phyloP scores from a whole-genome alignment of 2,113 vertebrate genomes.

The Bufo bufo region DNA sequence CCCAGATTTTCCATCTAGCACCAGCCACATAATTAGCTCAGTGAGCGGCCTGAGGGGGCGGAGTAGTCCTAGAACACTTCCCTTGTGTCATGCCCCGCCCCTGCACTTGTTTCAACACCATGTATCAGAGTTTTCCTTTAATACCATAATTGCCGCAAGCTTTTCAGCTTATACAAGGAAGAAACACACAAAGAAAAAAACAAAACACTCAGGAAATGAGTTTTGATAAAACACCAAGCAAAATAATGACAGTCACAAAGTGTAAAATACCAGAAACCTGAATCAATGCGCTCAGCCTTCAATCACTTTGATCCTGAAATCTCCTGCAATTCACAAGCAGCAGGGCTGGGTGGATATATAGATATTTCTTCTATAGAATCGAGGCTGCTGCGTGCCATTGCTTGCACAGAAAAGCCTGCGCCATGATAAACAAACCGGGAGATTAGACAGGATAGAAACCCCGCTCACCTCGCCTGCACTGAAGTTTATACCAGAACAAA shows the following conservation, averaged over 20 bases:
- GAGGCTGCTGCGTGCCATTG: slow-evolving; percentile 28
- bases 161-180: not conserved
- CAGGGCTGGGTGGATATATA: slow-evolving; percentile 2
- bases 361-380: not conserved
- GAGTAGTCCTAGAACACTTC: not conserved
- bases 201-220: not conserved
- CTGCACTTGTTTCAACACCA: too few relatives aligned
- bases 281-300: not conserved
- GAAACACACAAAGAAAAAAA: not conserved
- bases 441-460: slow-evolving; percentile 28
- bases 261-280: not conserved
- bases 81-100: not conserved
- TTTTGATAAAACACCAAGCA: not conserved
- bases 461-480: slow-evolving; percentile 27
- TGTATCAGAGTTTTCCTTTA: not conserved
- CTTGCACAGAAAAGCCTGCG: slow-evolving; percentile 26
- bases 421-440: slow-evolving; percentile 25
- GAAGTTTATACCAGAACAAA: not conserved
- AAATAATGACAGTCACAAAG: not conserved
- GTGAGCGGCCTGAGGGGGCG: too few relatives aligned
- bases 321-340: not conserved
- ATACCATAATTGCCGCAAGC: not conserved
- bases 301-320: slow-evolving; percentile 20
- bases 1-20: too few relatives aligned
- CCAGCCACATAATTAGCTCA: too few relatives aligned